Evolutionary conservation across 2,797 vertebrate genomes (phyloP).

Genomic region (Perodicticus potto): DNA sequence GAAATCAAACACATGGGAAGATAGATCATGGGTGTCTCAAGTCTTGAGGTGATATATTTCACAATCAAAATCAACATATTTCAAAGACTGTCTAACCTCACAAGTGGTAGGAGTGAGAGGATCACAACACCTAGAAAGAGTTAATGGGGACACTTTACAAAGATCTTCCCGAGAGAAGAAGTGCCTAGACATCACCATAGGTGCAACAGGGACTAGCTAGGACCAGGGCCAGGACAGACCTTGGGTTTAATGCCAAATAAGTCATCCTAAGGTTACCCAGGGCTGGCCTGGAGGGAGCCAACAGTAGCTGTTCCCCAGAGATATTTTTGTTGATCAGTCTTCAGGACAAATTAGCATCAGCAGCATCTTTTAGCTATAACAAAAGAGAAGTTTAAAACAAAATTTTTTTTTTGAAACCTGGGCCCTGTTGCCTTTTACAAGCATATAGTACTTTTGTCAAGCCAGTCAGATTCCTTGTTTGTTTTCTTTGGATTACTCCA

Average conservation of each 20-base stretch:
- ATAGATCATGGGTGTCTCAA: neutral
- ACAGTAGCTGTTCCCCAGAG: neutral
- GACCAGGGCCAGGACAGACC: conserved; percentile 34
- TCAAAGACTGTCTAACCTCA: conserved; percentile 45
- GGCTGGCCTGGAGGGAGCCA: conserved; percentile 41
- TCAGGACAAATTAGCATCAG: neutral
- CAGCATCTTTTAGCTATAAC: conserved; percentile 35
- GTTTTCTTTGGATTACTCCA: conserved; percentile 79
- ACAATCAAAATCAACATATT: conserved; percentile 61
- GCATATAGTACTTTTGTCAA: conserved; percentile 68
- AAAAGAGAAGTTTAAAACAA: neutral
- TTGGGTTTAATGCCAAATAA: conserved; percentile 75
- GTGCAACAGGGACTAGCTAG: conserved; percentile 48
- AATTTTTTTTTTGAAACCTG: neutral
- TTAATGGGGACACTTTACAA: conserved; percentile 68
- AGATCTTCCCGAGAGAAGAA: conserved; percentile 29
- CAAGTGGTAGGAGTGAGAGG: neutral
- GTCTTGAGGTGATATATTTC: conserved; percentile 60
- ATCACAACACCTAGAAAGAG: neutral
- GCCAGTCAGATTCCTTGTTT: conserved; percentile 56
- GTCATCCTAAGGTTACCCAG: conserved; percentile 75
- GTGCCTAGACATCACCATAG: conserved; percentile 50
- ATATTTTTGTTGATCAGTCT: conserved; percentile 65
- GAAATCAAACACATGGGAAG: conserved; percentile 56
- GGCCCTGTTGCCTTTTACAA: conserved; percentile 43